phyloP scores from a whole-genome alignment of 1,140 invertebrate genomes.

The Trypoxylus dichotomus region DNA sequence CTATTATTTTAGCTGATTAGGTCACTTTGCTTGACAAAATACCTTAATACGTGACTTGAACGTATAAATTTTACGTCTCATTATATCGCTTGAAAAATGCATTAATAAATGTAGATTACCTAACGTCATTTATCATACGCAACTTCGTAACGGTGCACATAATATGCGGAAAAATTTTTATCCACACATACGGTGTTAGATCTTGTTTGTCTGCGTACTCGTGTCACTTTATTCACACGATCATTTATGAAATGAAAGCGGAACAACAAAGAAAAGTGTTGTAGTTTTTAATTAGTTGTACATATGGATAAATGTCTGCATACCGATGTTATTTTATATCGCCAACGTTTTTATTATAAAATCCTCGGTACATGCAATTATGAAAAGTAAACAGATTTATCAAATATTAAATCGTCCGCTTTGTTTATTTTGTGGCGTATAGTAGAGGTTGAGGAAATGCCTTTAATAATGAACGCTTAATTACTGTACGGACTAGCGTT shows the following conservation, averaged over 20 bases:
- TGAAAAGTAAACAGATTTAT: no score
- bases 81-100: slow-evolving; percentile 27
- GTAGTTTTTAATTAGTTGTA: neutral
- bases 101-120: slow-evolving; percentile 29
- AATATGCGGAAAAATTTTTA: slow-evolving; percentile 1
- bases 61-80: slow-evolving; percentile 34
- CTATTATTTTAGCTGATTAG: slow-evolving; percentile 42
- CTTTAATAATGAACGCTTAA: no score
- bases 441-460: no score
- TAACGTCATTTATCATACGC: slow-evolving; percentile 2
- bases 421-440: no score
- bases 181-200: neutral
- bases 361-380: neutral
- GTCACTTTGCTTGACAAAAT: slow-evolving; percentile 40
- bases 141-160: neutral
- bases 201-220: neutral
- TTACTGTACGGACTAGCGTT: no score
- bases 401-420: no score
- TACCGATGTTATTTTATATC: neutral
- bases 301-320: neutral
- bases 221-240: neutral
- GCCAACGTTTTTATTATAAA: neutral
- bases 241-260: neutral
- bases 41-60: slow-evolving; percentile 39
- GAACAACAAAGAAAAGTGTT: neutral